Evolutionary conservation across 2,888 invertebrate species (phyloP).

Genomic region (Tanaodytes sp.): DNA sequence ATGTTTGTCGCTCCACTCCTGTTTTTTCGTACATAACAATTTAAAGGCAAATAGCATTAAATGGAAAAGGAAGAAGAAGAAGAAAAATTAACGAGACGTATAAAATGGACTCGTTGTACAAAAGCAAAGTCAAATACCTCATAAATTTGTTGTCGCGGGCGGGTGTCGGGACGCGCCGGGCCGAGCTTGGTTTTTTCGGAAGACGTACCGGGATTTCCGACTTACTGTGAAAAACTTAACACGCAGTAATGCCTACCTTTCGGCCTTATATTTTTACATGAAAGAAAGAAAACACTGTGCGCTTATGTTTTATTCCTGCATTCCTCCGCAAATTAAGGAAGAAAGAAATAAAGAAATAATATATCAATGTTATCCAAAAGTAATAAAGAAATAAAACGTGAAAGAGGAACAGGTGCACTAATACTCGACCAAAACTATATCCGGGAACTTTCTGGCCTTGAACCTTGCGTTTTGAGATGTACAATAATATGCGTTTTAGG

Average conservation of each 20-base stretch:
- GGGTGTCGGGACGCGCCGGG: conserved; percentile 14
- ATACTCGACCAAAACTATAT: conserved; percentile 30
- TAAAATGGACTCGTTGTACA: conserved; percentile 46
- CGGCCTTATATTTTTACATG: conserved; percentile 67
- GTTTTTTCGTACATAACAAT: conserved; percentile 50
- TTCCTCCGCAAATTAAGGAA: conserved; percentile 54
- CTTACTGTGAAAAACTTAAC: conserved; percentile 55
- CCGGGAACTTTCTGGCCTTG: conserved; percentile 48
- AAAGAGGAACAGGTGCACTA: conserved; percentile 36
- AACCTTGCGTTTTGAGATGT: conserved; percentile 40
- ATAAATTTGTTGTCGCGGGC: conserved; percentile 52
- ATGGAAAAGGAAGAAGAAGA: conserved; percentile 5
- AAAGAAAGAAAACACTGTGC: conserved; percentile 56
- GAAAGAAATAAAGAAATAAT: conserved; percentile 36
- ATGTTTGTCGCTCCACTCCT: conserved; percentile 50
- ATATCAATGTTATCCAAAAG: conserved; percentile 54
- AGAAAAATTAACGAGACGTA: conserved; percentile 14
- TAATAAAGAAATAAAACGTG: conserved; percentile 13
- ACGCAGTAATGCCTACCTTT: conserved; percentile 66
- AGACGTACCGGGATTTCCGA: conserved; percentile 56
- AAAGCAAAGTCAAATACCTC: conserved; percentile 58
- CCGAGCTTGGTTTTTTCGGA: conserved; percentile 54
- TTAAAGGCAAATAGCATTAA: conserved; percentile 15
- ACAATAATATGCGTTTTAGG: conserved; percentile 34
- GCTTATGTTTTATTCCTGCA: conserved; percentile 56